Percentiles rank a stretch among this genome's conserved stretches.
Conservation (phyloP, 2,888 invertebrate genomes). For the Chymomyza caudatula region DNA sequence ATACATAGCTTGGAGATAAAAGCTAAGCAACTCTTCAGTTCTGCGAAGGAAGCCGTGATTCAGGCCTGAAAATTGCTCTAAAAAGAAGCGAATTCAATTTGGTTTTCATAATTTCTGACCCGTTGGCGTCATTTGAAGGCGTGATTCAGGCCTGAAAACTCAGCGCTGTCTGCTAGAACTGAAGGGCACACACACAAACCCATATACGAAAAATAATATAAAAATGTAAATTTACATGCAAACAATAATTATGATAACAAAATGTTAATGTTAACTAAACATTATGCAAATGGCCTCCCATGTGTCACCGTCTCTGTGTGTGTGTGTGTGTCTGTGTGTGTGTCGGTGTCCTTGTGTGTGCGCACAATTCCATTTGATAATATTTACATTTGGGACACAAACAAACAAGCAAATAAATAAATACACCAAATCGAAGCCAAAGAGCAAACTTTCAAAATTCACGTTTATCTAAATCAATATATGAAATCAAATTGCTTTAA, state of each 20-base stretch:
- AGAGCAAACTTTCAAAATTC: neutral
- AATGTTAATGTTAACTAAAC: conserved; percentile 35
- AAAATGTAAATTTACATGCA: neutral
- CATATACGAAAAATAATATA: neutral
- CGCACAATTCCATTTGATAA: conserved; percentile 26
- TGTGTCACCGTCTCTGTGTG: neutral
- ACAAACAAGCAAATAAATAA: conserved; percentile 31
- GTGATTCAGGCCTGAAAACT: no score
- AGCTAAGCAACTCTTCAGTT: no score
- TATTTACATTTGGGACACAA: conserved; percentile 41
- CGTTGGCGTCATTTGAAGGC: no score
- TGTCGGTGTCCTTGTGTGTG: conserved; percentile 3
- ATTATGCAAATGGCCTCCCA: conserved; percentile 38
- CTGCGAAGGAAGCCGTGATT: no score
- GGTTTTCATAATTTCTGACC: no score
- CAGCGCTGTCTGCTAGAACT: no score
- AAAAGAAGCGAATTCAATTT: no score
- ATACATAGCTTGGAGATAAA: no score
- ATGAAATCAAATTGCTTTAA: neutral
- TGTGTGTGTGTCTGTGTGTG: neutral
- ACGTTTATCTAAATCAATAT: neutral
- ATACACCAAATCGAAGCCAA: conserved; percentile 50
- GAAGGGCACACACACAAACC: neutral
- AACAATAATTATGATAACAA: conserved; percentile 32
- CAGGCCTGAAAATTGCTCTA: no score